A percentile compares a stretch with the other conserved stretches of the same genome.
Evolutionary conservation across 2,113 vertebrate genomes (phyloP).

Genomic region (Nannobrachium achirus): DNA sequence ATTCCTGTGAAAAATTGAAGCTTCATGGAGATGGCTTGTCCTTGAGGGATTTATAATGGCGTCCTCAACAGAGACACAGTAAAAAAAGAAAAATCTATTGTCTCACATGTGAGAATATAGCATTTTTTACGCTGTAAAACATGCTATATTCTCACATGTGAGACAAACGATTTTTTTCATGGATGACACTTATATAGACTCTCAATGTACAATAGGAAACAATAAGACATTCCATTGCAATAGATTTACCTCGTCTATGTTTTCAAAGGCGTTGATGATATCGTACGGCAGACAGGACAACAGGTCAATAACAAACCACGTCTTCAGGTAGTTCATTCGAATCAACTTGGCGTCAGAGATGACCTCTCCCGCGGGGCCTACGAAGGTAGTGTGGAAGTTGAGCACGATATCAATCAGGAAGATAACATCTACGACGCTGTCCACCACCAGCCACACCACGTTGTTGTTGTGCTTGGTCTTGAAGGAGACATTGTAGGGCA

Average conservation of each 20-base stretch:
- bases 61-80: slow-evolving; percentile 64
- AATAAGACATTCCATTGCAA: background rate
- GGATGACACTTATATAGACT: no score
- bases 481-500: slow-evolving; percentile 97
- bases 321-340: slow-evolving; percentile 98
- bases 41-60: slow-evolving; percentile 50
- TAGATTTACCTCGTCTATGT: slow-evolving; percentile 90
- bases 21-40: slow-evolving; percentile 66
- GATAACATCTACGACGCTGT: slow-evolving; percentile 97
- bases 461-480: slow-evolving; percentile 95
- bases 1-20: slow-evolving; percentile 72
- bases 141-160: no score
- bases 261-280: slow-evolving; percentile 98
- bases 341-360: slow-evolving; percentile 96
- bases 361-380: slow-evolving; percentile 94
- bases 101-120: background rate
- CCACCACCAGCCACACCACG: slow-evolving; percentile 96
- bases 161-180: no score
- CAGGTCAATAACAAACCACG: slow-evolving; percentile 98
- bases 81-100: slow-evolving; percentile 8
- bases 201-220: background rate
- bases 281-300: slow-evolving; percentile 98
- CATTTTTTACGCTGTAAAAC: background rate
- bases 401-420: slow-evolving; percentile 97
- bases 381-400: slow-evolving; percentile 98